Evolutionary conservation across 35 echinoderm and acorn worm genomes (phyloP).

Genomic region (Hemicentrotus pulcherrimus): DNA sequence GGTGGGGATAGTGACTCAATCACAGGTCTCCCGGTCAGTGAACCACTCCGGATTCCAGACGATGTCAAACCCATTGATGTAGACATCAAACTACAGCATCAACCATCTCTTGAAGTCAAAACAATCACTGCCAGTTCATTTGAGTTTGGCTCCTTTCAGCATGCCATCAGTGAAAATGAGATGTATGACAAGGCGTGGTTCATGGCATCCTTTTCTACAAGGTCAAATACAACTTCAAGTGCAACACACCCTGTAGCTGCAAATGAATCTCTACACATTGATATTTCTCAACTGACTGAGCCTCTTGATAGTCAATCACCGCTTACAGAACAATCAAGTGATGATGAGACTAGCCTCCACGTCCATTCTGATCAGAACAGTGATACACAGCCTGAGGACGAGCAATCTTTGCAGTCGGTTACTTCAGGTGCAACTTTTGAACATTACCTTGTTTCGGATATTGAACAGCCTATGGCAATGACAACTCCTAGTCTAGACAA

Average conservation of each 20-base stretch:
- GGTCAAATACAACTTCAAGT: background rate
- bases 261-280: background rate
- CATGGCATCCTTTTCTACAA: slow-evolving; percentile 7
- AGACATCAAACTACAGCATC: slow-evolving; percentile 1
- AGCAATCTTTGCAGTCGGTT: too few relatives aligned
- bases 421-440: too few relatives aligned
- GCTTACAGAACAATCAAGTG: too few relatives aligned
- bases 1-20: background rate
- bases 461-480: too few relatives aligned
- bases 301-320: too few relatives aligned
- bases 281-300: background rate
- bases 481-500: too few relatives aligned
- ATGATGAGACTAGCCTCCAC: too few relatives aligned
- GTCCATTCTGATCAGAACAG: too few relatives aligned
- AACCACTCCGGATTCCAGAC: background rate
- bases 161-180: background rate
- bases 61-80: background rate
- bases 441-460: too few relatives aligned
- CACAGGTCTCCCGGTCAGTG: background rate
- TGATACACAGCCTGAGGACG: too few relatives aligned
- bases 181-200: slow-evolving; percentile 43
- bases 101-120: background rate
- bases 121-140: background rate
- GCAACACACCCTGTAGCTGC: background rate
- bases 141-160: background rate